Evolutionary conservation across 2,113 vertebrate species (phyloP).

Genomic region (Hiodon tergisus): DNA sequence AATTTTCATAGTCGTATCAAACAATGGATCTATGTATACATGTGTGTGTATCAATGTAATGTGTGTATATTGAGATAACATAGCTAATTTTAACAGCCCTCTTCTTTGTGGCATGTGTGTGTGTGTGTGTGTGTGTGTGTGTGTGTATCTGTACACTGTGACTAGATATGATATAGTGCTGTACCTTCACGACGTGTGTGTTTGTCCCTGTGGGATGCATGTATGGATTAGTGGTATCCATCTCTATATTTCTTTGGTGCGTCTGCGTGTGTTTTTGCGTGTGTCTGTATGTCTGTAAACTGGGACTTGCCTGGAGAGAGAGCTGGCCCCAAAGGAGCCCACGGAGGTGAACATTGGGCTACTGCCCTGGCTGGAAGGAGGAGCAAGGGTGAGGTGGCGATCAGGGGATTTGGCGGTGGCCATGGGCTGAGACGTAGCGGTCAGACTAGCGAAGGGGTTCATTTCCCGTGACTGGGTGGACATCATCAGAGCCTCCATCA

Average conservation of each 20-base stretch:
- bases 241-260: neutral
- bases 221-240: too few relatives aligned
- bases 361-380: slow-evolving; percentile 76
- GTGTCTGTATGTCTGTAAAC: neutral
- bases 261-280: neutral
- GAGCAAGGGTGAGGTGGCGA: slow-evolving; percentile 72
- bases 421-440: slow-evolving; percentile 91
- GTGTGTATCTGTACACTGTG: neutral
- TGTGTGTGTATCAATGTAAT: neutral
- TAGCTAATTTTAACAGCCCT: neutral
- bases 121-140: neutral
- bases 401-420: slow-evolving; percentile 84
- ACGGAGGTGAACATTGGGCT: slow-evolving; percentile 82
- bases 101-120: neutral
- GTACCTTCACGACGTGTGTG: too few relatives aligned
- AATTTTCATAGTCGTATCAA: slow-evolving; percentile 6
- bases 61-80: neutral
- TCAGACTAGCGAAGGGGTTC: slow-evolving; percentile 94
- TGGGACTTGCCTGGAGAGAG: slow-evolving; percentile 86
- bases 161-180: too few relatives aligned
- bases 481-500: slow-evolving; percentile 99
- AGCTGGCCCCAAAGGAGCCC: slow-evolving; percentile 86
- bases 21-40: slow-evolving; percentile 6
- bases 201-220: too few relatives aligned
- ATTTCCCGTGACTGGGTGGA: slow-evolving; percentile 86